These are phyloP conservation scores for Colinus virginianus DNA, from an alignment of 2,113 vertebrate species.

Conservation along the genomic window DNA sequence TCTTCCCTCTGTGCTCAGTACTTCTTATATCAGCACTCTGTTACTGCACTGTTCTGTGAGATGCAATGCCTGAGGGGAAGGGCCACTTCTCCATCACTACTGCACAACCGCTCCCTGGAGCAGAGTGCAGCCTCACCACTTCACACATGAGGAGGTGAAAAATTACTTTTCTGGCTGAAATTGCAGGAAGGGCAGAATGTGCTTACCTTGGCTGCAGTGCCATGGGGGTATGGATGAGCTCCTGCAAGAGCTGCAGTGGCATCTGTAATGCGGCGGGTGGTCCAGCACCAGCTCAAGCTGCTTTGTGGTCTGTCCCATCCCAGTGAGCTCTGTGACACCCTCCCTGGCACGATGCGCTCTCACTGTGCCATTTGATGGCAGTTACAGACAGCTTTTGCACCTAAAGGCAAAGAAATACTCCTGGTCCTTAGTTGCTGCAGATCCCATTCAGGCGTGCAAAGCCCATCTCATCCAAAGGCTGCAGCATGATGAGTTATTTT, in stretches of 20 bases:
- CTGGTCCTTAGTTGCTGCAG: slow-evolving; percentile 29
- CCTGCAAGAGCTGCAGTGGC: not conserved
- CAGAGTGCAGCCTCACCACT: slow-evolving; percentile 5
- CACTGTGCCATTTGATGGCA: not conserved
- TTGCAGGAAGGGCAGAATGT: not conserved
- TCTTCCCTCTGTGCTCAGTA: not conserved
- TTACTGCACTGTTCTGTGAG: not conserved
- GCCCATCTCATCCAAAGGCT: slow-evolving; percentile 39
- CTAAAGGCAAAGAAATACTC: slow-evolving; percentile 35
- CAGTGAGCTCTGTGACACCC: not conserved
- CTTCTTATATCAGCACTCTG: not conserved
- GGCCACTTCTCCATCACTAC: not conserved
- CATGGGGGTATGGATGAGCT: not conserved
- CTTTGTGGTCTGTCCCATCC: not conserved
- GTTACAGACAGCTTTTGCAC: slow-evolving; percentile 50
- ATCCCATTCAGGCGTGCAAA: slow-evolving; percentile 29
- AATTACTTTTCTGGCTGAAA: not conserved
- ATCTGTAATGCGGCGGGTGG: not conserved
- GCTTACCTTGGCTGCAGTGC: not conserved
- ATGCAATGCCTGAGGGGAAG: not conserved
- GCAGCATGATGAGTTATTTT: slow-evolving; percentile 67
- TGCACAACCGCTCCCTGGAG: not conserved
- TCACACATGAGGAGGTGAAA: not conserved
- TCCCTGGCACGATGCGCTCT: slow-evolving; percentile 1
- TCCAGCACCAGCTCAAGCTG: not conserved